Conservation (phyloP, 2,113 vertebrate species). For the Amblyopsis rosae region DNA sequence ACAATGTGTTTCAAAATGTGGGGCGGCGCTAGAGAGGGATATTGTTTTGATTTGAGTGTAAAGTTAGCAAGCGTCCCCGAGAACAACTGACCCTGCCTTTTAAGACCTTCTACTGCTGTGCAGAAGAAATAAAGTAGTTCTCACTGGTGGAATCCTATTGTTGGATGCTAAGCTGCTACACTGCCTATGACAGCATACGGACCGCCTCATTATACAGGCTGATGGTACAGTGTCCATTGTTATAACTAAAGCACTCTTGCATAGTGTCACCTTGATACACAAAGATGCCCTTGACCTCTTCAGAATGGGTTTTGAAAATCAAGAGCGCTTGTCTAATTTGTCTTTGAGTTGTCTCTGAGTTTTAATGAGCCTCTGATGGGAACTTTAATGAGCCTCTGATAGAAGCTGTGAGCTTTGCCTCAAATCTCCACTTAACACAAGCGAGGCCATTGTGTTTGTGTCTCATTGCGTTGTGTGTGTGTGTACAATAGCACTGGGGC, state of each 20-base stretch:
- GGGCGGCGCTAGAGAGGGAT: too few relatives aligned
- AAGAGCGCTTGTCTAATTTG: slow-evolving; percentile 14
- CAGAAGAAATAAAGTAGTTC: slow-evolving; percentile 12
- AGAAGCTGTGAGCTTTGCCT: slow-evolving; percentile 16
- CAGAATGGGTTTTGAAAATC: slow-evolving; percentile 8
- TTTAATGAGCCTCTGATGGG: slow-evolving; percentile 67
- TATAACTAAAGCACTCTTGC: background rate
- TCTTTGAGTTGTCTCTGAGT: slow-evolving; percentile 45
- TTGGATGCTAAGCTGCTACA: background rate
- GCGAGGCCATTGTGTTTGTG: slow-evolving; percentile 57
- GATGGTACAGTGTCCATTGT: too few relatives aligned
- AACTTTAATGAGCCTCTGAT: slow-evolving; percentile 68
- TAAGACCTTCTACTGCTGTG: slow-evolving; percentile 16
- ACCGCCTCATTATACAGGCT: background rate
- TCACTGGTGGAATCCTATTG: background rate
- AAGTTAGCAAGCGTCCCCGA: too few relatives aligned
- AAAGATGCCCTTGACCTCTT: slow-evolving; percentile 26
- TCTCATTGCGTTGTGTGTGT: slow-evolving; percentile 27
- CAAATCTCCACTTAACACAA: slow-evolving; percentile 47
- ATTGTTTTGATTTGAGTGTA: too few relatives aligned
- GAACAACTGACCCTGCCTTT: background rate
- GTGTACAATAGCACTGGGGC: background rate
- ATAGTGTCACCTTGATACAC: background rate
- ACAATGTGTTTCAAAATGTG: too few relatives aligned
- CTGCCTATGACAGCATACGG: background rate